Conservation (phyloP, 2,797 vertebrate species). For the Erethizon dorsatum region DNA sequence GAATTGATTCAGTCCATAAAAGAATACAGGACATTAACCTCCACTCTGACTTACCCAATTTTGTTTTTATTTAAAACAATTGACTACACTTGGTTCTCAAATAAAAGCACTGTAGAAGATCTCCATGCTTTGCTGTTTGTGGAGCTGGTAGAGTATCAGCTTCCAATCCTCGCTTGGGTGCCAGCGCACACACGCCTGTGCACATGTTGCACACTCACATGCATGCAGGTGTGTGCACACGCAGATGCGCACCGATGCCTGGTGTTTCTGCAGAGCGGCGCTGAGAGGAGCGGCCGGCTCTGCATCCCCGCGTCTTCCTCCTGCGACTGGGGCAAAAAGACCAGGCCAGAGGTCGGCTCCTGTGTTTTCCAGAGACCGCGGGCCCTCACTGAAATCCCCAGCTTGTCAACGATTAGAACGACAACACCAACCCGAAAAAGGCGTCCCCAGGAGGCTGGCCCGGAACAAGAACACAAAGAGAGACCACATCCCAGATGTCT, state of each 20-base stretch:
- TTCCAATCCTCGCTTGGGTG: background rate
- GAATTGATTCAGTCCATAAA: constrained; percentile 10
- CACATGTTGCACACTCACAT: no score
- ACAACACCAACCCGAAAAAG: constrained; percentile 62
- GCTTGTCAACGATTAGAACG: background rate
- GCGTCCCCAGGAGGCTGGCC: background rate
- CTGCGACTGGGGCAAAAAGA: background rate
- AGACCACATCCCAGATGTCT: constrained; percentile 73
- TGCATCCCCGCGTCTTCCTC: background rate
- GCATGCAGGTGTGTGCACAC: no score
- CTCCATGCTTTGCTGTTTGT: background rate
- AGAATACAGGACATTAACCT: background rate
- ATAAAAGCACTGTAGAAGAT: background rate
- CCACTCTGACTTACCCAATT: background rate
- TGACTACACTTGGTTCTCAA: background rate
- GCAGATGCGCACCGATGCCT: background rate
- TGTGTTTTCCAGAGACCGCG: background rate
- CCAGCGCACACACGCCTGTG: background rate
- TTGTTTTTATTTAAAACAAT: constrained; percentile 52
- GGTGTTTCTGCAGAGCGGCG: background rate
- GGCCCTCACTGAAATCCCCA: background rate
- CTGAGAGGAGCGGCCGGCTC: background rate
- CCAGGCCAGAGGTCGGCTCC: background rate
- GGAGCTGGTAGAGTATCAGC: background rate
- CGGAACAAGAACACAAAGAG: constrained; percentile 67